Percentiles rank a stretch among this genome's conserved stretches.
phyloP scores from a whole-genome alignment of 2,797 vertebrate species.

The Eulemur mongoz region DNA sequence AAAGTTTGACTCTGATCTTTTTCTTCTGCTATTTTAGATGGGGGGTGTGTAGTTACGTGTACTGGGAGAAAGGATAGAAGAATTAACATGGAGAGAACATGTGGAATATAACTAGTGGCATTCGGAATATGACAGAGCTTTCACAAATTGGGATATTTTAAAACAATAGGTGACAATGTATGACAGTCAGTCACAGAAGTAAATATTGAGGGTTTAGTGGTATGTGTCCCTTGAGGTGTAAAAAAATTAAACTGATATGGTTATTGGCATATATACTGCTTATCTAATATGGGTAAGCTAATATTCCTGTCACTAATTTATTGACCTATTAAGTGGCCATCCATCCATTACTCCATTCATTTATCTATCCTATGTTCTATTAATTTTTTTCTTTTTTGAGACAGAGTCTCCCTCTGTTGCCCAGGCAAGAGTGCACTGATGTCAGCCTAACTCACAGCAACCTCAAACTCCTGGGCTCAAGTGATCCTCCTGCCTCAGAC shows the following conservation, averaged over 20 bases:
- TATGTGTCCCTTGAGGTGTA: not conserved
- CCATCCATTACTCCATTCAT: not conserved
- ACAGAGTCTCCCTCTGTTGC: no score
- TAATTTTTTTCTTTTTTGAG: no score
- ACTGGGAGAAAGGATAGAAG: not conserved
- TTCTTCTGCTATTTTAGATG: not conserved
- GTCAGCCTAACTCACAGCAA: no score
- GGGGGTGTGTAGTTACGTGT: not conserved
- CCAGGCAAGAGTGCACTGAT: fast-evolving
- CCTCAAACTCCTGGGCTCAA: no score
- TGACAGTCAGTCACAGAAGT: not conserved
- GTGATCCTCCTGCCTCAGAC: no score
- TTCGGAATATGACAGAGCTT: not conserved
- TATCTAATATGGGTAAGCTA: not conserved
- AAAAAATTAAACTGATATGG: not conserved
- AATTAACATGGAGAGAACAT: not conserved
- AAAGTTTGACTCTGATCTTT: not conserved
- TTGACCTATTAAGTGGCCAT: not conserved
- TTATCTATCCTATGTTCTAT: not conserved
- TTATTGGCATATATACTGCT: not conserved
- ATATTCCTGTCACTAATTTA: not conserved
- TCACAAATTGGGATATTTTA: not conserved
- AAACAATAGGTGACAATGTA: not conserved
- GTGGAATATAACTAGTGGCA: not conserved
- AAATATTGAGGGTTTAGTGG: not conserved